Evolutionary conservation across 2,113 vertebrate genomes (phyloP), one percentile per base, ranked within the genome.

Genomic region (Cinclus mexicanus): DNA sequence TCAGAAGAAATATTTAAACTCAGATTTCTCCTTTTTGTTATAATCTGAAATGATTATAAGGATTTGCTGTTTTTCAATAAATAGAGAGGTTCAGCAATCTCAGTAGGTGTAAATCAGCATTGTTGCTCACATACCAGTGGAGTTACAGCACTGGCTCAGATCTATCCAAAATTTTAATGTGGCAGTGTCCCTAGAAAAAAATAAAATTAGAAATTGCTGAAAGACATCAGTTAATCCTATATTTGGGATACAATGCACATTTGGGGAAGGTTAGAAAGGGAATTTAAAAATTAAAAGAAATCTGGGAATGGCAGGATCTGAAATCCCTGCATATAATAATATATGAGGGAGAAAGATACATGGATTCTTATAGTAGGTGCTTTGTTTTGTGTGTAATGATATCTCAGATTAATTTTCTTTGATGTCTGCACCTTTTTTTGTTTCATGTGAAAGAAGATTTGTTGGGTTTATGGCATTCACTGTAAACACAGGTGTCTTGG

Each of bases 401-500:
- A 87, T 64, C 60, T 90, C 57, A 86, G 68, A 95, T 83, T 89
- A 94, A 94, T 97, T 96, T 96, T 89, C 47, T 94, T 92, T 94
- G 67, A 94, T 93, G 83, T 70, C 63, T 95, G 93, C 79, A 94
- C 78, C 35, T 87, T 90, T 92, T 93, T 82, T 90, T 90, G 39
- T 95, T 90, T 75, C 42, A 47, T 29, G 29, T 89, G 70, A 92
- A 83, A 94, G 75, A 95, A 90, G 90, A 95, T 96, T 94, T 94
- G 93, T 95, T 96, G 78, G 47, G 56, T 90, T 69, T 83, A 76
- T 96, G 90, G 96, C 94, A 94, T 94, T 94, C 69, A 31, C 31
- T 83, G 94, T 93, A 95, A 96, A 96, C 96, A 94, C 97, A 97
- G 97, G 95, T 97, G 97, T 93, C 95, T 94, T 96, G 75, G 87